Evolutionary conservation across 2,797 vertebrate genomes (phyloP).

Genomic region (Todus mexicanus): DNA sequence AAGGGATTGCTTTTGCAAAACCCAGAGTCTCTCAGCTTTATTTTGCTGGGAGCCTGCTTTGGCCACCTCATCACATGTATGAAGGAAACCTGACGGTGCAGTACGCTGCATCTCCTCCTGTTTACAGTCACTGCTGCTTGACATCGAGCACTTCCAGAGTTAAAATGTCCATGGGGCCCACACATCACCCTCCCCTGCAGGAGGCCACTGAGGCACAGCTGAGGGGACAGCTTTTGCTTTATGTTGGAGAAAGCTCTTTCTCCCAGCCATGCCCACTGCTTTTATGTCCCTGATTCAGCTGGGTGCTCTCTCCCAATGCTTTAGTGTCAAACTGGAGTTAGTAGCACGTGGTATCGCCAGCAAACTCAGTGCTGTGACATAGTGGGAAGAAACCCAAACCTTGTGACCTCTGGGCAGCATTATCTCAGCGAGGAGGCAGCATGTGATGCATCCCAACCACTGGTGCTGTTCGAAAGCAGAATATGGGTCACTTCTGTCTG

Average conservation of each 20-base stretch:
- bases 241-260: neutral
- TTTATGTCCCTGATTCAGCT: accelerated
- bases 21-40: neutral
- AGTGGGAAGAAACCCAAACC: constrained; percentile 25
- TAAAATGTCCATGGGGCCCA: neutral
- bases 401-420: neutral
- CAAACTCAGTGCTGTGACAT: neutral
- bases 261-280: neutral
- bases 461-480: neutral
- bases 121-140: neutral
- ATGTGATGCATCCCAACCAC: neutral
- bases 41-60: neutral
- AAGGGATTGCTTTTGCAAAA: neutral
- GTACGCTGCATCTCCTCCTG: neutral
- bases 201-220: neutral
- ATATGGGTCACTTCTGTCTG: constrained; percentile 4
- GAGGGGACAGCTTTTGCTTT: neutral
- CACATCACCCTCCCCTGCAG: accelerated
- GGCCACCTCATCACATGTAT: no score
- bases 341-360: neutral
- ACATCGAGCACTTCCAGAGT: neutral
- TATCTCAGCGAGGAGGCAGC: constrained; percentile 1
- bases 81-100: neutral
- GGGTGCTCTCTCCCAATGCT: neutral
- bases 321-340: neutral